Percentiles rank a stretch among this genome's conserved stretches.
phyloP scores from a whole-genome alignment of 2,888 invertebrate genomes.

The Microctonus hyperodae region DNA sequence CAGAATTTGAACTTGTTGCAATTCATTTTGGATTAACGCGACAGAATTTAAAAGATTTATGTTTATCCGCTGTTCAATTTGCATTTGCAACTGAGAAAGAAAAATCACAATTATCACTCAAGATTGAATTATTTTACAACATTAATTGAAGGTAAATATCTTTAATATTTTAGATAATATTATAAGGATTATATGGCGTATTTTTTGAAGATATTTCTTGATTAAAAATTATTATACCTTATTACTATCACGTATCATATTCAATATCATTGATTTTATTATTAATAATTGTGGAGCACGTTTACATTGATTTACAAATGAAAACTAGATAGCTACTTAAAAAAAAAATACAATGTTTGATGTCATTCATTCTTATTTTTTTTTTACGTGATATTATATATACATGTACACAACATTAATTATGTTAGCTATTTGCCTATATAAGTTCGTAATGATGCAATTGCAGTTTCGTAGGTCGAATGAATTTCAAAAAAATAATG shows the following conservation, averaged over 20 bases:
- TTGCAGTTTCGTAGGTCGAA: conserved; percentile 27
- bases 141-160: not conserved
- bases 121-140: conserved; percentile 40
- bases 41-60: conserved; percentile 68
- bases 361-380: conserved; percentile 47
- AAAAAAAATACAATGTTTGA: conserved; percentile 49
- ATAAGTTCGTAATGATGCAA: conserved; percentile 36
- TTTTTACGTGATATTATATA: conserved; percentile 43
- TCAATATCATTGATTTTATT: conserved; percentile 53
- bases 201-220: not conserved
- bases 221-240: conserved; percentile 25
- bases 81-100: conserved; percentile 70
- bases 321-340: conserved; percentile 56
- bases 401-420: conserved; percentile 58
- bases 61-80: conserved; percentile 66
- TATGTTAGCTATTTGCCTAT: conserved; percentile 45
- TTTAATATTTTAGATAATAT: conserved; percentile 10
- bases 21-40: conserved; percentile 69
- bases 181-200: not conserved
- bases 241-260: not conserved
- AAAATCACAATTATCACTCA: conserved; percentile 57
- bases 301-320: conserved; percentile 62
- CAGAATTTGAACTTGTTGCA: conserved; percentile 74
- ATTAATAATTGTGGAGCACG: conserved; percentile 56
- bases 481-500: conserved; percentile 26